Percentiles rank a stretch among this genome's conserved stretches.
Evolutionary conservation across 2,888 invertebrate species (phyloP).

Genomic region (Thymelicus acteon): DNA sequence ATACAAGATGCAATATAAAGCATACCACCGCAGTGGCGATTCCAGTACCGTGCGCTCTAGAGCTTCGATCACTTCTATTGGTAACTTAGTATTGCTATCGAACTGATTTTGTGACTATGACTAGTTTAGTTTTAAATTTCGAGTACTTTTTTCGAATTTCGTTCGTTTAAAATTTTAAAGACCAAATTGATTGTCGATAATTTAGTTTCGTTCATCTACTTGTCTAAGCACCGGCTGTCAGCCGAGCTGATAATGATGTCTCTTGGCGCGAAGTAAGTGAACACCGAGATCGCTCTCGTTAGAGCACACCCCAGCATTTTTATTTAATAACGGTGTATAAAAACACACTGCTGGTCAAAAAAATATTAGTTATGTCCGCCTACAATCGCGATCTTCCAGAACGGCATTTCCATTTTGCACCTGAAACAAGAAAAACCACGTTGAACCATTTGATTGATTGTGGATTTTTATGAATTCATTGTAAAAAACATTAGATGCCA

Average conservation of each 20-base stretch:
- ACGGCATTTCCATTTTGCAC: slow-evolving; percentile 73
- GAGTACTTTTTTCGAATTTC: slow-evolving; percentile 34
- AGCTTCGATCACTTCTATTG: slow-evolving; percentile 60
- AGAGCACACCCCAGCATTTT: slow-evolving; percentile 83
- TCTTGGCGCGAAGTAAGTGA: slow-evolving; percentile 59
- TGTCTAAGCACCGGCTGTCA: slow-evolving; percentile 82
- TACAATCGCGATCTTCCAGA: slow-evolving; percentile 53
- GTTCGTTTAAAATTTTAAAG: slow-evolving; percentile 39
- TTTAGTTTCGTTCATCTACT: slow-evolving; percentile 64
- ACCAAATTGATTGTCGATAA: slow-evolving; percentile 56
- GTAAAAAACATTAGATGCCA: slow-evolving; percentile 56
- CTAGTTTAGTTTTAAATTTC: slow-evolving; percentile 64
- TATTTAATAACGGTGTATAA: slow-evolving; percentile 63
- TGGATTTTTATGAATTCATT: slow-evolving; percentile 19
- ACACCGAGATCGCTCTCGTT: slow-evolving; percentile 71
- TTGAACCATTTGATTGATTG: slow-evolving; percentile 47
- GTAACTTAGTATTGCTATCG: slow-evolving; percentile 74
- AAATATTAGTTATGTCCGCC: slow-evolving; percentile 54
- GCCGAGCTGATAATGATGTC: slow-evolving; percentile 74
- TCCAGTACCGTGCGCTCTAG: slow-evolving; percentile 59
- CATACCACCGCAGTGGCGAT: slow-evolving; percentile 82
- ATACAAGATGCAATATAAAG: slow-evolving; percentile 83
- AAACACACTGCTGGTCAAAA: slow-evolving; percentile 55
- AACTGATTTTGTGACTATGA: slow-evolving; percentile 63
- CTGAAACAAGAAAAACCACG: slow-evolving; percentile 75